These are phyloP conservation scores for Onychomys leucogaster DNA, from an alignment of 2,797 vertebrate species.

Conservation along the genomic window DNA sequence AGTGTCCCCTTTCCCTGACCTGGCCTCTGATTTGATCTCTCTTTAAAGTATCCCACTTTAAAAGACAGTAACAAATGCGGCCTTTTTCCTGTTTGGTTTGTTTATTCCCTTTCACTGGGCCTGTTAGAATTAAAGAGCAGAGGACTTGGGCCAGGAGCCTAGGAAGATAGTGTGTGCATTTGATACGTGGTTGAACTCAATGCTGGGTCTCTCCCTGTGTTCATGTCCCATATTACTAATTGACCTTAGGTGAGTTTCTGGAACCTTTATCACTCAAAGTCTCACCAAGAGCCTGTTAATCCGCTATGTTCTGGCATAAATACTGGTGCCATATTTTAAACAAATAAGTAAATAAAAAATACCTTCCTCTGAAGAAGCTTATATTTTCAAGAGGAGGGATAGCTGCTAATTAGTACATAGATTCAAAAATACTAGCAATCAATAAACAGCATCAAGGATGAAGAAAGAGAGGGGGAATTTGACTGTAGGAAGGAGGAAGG, in stretches of 20 bases:
- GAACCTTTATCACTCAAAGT: neutral
- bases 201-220: neutral
- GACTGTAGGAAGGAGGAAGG: neutral
- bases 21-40: slow-evolving; percentile 81
- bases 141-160: slow-evolving; percentile 25
- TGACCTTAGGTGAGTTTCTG: slow-evolving; percentile 36
- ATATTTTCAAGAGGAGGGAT: neutral
- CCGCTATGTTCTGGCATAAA: neutral
- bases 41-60: slow-evolving; percentile 80
- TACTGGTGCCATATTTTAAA: neutral
- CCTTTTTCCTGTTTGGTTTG: slow-evolving; percentile 79
- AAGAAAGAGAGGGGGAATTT: neutral
- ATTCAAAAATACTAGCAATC: slow-evolving; percentile 9
- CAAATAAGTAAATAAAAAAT: neutral
- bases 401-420: neutral
- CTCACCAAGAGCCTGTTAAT: neutral
- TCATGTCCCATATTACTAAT: slow-evolving; percentile 42
- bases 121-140: slow-evolving; percentile 70
- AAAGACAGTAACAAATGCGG: slow-evolving; percentile 83
- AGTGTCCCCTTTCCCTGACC: slow-evolving; percentile 84
- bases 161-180: slow-evolving; percentile 28
- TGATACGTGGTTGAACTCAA: slow-evolving; percentile 26
- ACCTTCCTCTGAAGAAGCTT: neutral
- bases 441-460: neutral
- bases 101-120: slow-evolving; percentile 71